Conservation (phyloP, 2,113 vertebrate species). For the Hirundichthys speculiger region DNA sequence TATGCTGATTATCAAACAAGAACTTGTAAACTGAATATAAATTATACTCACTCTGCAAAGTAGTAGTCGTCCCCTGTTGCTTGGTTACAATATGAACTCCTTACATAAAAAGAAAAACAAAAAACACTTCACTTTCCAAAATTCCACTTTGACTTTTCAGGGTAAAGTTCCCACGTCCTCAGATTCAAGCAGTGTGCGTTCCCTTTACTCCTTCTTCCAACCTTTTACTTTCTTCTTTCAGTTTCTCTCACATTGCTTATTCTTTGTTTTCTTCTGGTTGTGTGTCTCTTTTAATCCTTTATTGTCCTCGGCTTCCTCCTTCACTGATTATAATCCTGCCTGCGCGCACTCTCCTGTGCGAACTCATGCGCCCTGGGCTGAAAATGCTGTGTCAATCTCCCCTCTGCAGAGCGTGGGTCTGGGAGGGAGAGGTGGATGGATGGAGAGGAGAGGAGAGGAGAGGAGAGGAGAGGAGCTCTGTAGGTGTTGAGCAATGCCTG, state of each 20-base stretch:
- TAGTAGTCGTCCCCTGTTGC: slow-evolving; percentile 9
- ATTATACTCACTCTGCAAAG: slow-evolving; percentile 39
- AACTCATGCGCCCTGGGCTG: slow-evolving; percentile 37
- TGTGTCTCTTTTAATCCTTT: slow-evolving; percentile 58
- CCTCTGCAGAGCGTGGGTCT: slow-evolving; percentile 36
- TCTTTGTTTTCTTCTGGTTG: slow-evolving; percentile 34
- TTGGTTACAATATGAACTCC: not conserved
- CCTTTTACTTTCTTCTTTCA: slow-evolving; percentile 10
- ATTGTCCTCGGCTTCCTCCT: slow-evolving; percentile 63
- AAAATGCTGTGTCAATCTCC: slow-evolving; percentile 70
- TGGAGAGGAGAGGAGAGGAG: slow-evolving; percentile 8
- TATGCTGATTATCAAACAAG: not conserved
- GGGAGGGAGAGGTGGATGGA: not conserved
- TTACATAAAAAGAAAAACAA: not conserved
- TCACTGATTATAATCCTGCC: slow-evolving; percentile 65
- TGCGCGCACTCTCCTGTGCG: slow-evolving; percentile 34
- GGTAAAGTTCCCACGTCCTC: slow-evolving; percentile 30
- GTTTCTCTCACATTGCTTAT: slow-evolving; percentile 30
- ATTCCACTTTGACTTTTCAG: slow-evolving; percentile 5
- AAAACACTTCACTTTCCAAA: slow-evolving; percentile 10
- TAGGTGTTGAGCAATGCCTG: slow-evolving; percentile 51
- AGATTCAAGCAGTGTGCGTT: not conserved
- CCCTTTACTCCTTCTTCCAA: slow-evolving; percentile 2
- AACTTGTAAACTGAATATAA: not conserved
- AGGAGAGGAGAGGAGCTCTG: slow-evolving; percentile 27